These are phyloP conservation scores for Scaptomyza graminum DNA, from an alignment of 1,140 invertebrate genomes.

Conservation along the genomic window DNA sequence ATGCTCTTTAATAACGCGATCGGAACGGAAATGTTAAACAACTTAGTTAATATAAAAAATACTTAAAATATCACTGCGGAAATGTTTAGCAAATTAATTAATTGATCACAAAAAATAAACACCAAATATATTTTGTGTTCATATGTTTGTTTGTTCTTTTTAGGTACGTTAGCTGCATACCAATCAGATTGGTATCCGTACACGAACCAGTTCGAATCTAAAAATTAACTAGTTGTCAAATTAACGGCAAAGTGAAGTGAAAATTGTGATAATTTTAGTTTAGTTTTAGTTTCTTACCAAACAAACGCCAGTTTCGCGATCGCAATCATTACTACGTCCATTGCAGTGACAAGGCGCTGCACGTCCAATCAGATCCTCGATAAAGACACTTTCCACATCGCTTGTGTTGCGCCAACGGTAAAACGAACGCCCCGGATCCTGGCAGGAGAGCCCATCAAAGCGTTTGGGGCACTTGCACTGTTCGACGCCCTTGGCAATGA, in stretches of 20 bases:
- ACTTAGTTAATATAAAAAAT: too few relatives aligned
- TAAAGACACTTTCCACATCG: conserved; percentile 77
- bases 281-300: conserved; percentile 85
- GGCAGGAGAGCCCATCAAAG: conserved; percentile 93
- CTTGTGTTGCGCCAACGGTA: conserved; percentile 88
- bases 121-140: too few relatives aligned
- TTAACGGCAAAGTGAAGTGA: neutral
- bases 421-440: conserved; percentile 94
- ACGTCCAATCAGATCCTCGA: conserved; percentile 89
- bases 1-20: neutral
- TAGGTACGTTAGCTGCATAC: neutral
- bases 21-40: too few relatives aligned
- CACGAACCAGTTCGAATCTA: neutral
- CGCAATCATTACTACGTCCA: conserved; percentile 89
- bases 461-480: conserved; percentile 92
- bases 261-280: neutral
- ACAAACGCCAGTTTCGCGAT: conserved; percentile 94
- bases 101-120: too few relatives aligned
- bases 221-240: neutral
- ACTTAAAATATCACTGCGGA: too few relatives aligned
- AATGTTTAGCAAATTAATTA: too few relatives aligned
- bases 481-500: conserved; percentile 92
- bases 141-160: neutral
- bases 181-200: neutral
- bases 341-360: conserved; percentile 93